Conservation (phyloP, 2,113 vertebrate species). For the Pangasianodon gigas region DNA sequence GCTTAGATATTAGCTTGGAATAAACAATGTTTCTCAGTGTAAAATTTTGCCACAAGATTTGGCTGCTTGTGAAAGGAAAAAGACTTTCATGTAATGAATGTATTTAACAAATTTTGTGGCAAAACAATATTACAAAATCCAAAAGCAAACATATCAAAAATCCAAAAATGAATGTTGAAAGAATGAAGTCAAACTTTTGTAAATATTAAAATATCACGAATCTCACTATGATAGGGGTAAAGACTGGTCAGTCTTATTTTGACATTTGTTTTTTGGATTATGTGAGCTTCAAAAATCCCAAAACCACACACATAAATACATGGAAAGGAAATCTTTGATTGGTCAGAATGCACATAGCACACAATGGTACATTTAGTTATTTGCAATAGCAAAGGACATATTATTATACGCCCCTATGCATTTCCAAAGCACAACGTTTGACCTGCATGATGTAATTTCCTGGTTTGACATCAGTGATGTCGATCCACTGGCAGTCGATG, state of each 20-base stretch:
- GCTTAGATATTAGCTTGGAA: background rate
- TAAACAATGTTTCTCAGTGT: background rate
- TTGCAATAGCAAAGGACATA: background rate
- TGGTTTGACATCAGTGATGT: conserved; percentile 91
- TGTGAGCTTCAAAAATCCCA: background rate
- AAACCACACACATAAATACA: background rate
- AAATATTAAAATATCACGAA: background rate
- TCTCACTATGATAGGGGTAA: background rate
- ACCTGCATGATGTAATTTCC: conserved; percentile 98
- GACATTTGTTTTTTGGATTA: background rate
- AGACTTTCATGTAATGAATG: background rate
- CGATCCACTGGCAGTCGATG: conserved; percentile 98
- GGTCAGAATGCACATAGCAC: background rate
- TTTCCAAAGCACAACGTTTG: conserved; percentile 21
- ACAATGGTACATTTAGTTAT: background rate
- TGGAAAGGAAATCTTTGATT: background rate
- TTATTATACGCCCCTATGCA: background rate
- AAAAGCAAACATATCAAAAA: background rate
- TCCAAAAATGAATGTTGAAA: background rate
- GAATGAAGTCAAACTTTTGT: background rate
- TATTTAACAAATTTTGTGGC: background rate
- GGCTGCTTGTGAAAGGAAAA: background rate
- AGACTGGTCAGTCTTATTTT: background rate
- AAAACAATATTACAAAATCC: background rate
- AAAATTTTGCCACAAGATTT: background rate